Conservation (phyloP, 1,140 invertebrate genomes). For the Rhagoletis zephyria region DNA sequence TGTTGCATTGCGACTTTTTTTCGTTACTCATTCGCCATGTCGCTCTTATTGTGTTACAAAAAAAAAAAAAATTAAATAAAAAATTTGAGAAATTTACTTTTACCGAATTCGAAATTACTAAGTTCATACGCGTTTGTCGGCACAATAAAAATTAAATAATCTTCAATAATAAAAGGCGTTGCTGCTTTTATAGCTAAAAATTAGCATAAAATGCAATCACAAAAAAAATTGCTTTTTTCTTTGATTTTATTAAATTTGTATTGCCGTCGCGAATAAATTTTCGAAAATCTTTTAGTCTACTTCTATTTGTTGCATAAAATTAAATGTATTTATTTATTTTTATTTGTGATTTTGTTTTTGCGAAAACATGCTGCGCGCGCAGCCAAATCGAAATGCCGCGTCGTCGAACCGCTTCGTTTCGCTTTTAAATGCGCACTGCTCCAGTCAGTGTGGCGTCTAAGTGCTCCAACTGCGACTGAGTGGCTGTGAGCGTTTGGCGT, state of each 20-base stretch:
- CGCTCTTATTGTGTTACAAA: background rate
- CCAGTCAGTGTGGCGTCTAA: conserved; percentile 11
- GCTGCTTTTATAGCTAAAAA: background rate
- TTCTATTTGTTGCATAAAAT: conserved; percentile 26
- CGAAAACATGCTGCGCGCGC: conserved; percentile 14
- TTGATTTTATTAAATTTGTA: background rate
- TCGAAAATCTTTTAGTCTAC: background rate
- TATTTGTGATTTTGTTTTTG: background rate
- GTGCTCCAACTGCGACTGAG: conserved; percentile 5
- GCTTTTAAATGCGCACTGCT: conserved; percentile 66
- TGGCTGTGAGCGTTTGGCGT: background rate
- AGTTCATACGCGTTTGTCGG: too few relatives aligned
- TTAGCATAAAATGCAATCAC: background rate
- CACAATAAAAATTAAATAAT: too few relatives aligned
- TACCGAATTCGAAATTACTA: too few relatives aligned
- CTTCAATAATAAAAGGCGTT: too few relatives aligned
- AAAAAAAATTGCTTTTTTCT: conserved; percentile 36
- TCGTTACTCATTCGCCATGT: conserved; percentile 34
- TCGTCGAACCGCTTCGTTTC: conserved; percentile 61
- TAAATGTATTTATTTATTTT: background rate
- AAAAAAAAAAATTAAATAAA: background rate
- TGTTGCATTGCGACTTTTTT: background rate
- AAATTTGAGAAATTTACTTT: background rate
- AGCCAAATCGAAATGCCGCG: conserved; percentile 27
- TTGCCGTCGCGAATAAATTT: background rate